Evolutionary conservation across 2,113 vertebrate species (phyloP).

Genomic region (Macquaria australasica): DNA sequence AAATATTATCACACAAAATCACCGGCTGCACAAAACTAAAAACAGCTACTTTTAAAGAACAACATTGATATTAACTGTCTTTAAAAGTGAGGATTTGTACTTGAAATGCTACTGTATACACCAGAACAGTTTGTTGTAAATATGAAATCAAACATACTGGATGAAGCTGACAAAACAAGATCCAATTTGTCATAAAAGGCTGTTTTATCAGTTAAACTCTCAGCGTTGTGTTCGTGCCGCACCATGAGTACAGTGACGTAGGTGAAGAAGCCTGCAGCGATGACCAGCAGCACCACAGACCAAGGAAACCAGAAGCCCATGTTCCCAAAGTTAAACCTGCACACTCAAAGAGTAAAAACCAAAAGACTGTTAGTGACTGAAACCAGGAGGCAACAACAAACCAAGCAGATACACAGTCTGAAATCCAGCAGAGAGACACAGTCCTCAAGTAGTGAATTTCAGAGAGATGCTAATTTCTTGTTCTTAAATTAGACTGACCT

Average conservation of each 20-base stretch:
- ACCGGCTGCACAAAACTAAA: too few relatives aligned
- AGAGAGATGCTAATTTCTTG: too few relatives aligned
- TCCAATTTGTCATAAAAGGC: background rate
- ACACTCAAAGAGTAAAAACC: background rate
- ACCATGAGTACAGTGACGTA: slow-evolving; percentile 87
- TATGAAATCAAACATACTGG: background rate
- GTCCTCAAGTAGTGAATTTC: too few relatives aligned
- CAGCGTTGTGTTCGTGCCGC: slow-evolving; percentile 53
- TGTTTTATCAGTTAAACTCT: slow-evolving; percentile 6
- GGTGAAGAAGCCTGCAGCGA: slow-evolving; percentile 82
- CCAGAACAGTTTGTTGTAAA: background rate
- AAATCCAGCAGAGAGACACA: background rate
- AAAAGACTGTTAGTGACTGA: background rate
- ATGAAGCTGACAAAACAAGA: background rate
- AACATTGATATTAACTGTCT: background rate
- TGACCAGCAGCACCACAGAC: slow-evolving; percentile 87
- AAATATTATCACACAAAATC: too few relatives aligned
- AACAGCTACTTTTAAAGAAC: too few relatives aligned
- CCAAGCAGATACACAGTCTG: background rate
- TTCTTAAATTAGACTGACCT: too few relatives aligned
- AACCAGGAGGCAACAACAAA: background rate
- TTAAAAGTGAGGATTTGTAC: background rate
- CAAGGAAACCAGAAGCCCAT: slow-evolving; percentile 91
- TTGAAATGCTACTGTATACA: background rate
- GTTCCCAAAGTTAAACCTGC: slow-evolving; percentile 88